phyloP scores from a whole-genome alignment of 2,113 vertebrate species.

The Catharus bicknelli region DNA sequence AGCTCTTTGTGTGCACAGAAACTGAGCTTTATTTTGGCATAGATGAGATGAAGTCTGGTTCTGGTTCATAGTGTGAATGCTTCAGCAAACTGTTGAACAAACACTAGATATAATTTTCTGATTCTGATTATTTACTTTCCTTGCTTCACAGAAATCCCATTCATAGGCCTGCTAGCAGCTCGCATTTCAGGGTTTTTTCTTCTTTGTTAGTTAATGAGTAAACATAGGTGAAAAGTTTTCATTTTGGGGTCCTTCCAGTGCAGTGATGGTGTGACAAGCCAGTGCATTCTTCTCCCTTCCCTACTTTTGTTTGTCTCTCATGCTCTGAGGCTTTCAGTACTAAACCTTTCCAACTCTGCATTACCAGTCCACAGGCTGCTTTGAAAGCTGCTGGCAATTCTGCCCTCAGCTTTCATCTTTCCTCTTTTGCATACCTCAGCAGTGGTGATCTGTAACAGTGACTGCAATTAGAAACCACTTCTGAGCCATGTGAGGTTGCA shows the following conservation, averaged over 20 bases:
- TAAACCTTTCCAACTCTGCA: not conserved
- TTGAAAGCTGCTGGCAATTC: conserved; percentile 16
- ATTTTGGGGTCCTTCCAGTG: not conserved
- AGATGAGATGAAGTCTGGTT: not conserved
- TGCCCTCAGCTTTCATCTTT: not conserved
- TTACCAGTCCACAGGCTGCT: not conserved
- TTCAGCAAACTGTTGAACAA: not conserved
- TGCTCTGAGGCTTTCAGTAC: not conserved
- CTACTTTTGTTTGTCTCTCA: not conserved
- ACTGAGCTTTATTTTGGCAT: not conserved
- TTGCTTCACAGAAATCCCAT: not conserved
- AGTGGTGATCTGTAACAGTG: not conserved
- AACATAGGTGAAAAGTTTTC: not conserved
- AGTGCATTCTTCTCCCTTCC: not conserved
- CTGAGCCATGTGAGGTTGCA: not conserved
- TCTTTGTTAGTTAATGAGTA: not conserved
- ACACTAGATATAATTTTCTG: not conserved
- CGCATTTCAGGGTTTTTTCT: not conserved
- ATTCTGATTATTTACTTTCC: not conserved
- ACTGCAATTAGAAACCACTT: conserved; percentile 32
- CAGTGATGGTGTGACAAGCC: not conserved
- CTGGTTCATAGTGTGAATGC: not conserved
- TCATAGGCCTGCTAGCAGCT: not conserved
- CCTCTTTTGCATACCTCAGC: not conserved
- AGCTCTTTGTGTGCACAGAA: not conserved